Evolutionary conservation across 2,888 invertebrate species (phyloP), one percentile per base, ranked within the genome.

Genomic region (Proisotoma minuta): DNA sequence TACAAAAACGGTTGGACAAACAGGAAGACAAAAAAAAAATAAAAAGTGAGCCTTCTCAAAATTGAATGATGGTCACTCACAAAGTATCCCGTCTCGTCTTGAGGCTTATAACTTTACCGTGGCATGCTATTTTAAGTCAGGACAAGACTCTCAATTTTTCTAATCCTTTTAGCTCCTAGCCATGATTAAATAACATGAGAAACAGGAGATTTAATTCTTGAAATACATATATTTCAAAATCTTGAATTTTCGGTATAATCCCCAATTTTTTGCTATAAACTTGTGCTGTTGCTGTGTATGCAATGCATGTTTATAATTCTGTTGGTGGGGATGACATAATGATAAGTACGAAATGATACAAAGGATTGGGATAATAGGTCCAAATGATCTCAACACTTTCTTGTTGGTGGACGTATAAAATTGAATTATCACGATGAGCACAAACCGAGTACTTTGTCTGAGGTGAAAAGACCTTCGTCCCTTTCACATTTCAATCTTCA

Each of bases 401-500:
- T 67, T 64, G 48, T 43, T 27, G 28, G 48, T 5, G 12, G 12
- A 10, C 24, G 10, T 48, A 10, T 48, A 29, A 65, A 68, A 68
- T 66, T 68, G 68, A 68, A 68, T 68, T 68, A 66, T 68, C 68
- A 68, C 63, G 68, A 64, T 63, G 68, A 68, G n/a, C n/a, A n/a
- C n/a, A n/a, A n/a, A n/a, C n/a, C n/a, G n/a, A n/a, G 63, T 59
- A 60, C 66, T 58, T 63, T 66, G n/a, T 66, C 63, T 67, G 59
- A 67, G 63, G 63, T 63, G 67, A 64, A 64, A 64, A 61, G 59
- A 57, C 63, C 61, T 67, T 58, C 57, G 50, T 66, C 60, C 51
- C 56, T 63, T 61, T 63, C 62, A 57, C 51, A 57, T 39, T 59
- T 50, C 49, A 28, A 60, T 52, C 60, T 59, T 50, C 49, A 23